Evolutionary conservation across 2,113 vertebrate species (phyloP), one percentile per base, ranked within the genome.

Genomic region (Gobius niger): DNA sequence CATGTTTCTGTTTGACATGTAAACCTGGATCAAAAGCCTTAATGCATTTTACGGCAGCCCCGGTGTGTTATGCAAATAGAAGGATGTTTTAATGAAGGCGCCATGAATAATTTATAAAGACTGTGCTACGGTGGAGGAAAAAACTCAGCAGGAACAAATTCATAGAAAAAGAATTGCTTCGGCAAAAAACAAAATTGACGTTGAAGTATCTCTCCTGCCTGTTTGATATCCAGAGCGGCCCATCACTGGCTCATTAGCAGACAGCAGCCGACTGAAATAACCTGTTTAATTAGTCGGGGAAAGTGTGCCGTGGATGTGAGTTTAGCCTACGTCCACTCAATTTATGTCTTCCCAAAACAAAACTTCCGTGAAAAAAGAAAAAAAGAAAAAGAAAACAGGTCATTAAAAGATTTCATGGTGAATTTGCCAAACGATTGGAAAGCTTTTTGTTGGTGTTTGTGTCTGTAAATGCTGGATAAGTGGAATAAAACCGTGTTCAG

Each of bases 41-140:
- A 83, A 90, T 84, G 68, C 74, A 71, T 86, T 74, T 64, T 76
- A 51, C 47, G 63, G 50, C 1, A 63, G 82, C 78, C 82, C 16
- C 65, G 70, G 70, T 76, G 74, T 81, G 79, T 78, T 89, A 91
- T 92, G 88, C 84, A 89, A 91, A 92, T 91, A 24, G 5, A n/a
- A 54, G 61, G 57, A 62, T 65, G 86, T 63, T 90, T 90, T 91
- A 91, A 90, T 88, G 85, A 91, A 88, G 81, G 77, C 47, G 3
- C 65, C 68, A 87, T 91, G 84, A 87, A 92, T 92, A 85, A 90
- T 91, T 90, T 85, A 91, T 68, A 67, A 82, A 67, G 53, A 54
- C 78, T 75, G 78, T 72, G 85, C 71, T 56, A 77, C 53, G 44
- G 62, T 4, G 24, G 65, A 83, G 67, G 85, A 78, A 76, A 80